These are phyloP conservation scores for Anguilla marmorata DNA, from an alignment of 2,797 vertebrate species.

Conservation along the genomic window DNA sequence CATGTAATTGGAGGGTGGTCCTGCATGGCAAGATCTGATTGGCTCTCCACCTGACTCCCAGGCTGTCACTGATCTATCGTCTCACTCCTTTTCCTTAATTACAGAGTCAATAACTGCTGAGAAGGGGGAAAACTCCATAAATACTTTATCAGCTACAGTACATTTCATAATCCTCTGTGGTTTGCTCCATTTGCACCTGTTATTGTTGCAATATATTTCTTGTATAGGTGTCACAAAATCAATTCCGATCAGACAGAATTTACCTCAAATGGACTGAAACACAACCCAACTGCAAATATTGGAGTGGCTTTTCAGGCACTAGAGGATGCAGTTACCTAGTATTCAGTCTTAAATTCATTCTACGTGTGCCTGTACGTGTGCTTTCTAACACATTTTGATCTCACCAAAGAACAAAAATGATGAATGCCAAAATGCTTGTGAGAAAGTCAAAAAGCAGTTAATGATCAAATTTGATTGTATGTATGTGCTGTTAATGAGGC, in stretches of 20 bases:
- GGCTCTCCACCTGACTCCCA: slow-evolving; percentile 7
- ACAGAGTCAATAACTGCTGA: background rate
- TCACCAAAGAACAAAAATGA: too few species aligned
- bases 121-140: slow-evolving; percentile 4
- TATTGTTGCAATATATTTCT: background rate
- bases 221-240: background rate
- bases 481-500: too few species aligned
- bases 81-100: slow-evolving; percentile 22
- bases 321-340: background rate
- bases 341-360: background rate
- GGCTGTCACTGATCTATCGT: slow-evolving; percentile 33
- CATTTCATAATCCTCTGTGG: slow-evolving; percentile 18
- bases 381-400: background rate
- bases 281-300: background rate
- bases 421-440: too few species aligned
- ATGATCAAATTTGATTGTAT: too few species aligned
- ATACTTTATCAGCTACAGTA: slow-evolving; percentile 27
- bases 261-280: slow-evolving; percentile 8
- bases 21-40: background rate
- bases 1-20: slow-evolving; percentile 14
- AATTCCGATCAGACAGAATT: slow-evolving; percentile 17
- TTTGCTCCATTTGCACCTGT: slow-evolving; percentile 21
- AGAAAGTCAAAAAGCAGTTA: too few species aligned
- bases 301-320: background rate
- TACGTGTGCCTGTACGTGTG: background rate